phyloP scores from a whole-genome alignment of 2,797 vertebrate species.

The Paedocypris micromegethes region DNA sequence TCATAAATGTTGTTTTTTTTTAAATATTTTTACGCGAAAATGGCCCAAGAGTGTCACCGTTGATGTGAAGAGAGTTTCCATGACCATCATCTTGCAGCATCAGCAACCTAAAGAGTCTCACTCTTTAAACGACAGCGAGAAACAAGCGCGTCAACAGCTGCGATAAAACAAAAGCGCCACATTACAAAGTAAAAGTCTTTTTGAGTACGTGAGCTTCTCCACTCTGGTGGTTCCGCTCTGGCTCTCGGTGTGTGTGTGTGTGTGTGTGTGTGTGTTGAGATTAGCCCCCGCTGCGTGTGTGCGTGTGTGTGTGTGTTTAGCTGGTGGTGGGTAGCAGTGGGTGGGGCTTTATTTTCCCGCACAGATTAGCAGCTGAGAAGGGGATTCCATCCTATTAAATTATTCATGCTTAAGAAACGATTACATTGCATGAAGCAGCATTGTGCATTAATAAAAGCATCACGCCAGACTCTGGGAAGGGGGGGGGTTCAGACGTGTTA shows the following conservation, averaged over 20 bases:
- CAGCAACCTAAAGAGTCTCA: too few relatives aligned
- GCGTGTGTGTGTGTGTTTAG: slow-evolving; percentile 14
- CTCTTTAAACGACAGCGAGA: too few relatives aligned
- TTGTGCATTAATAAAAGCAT: slow-evolving; percentile 41
- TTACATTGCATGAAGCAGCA: slow-evolving; percentile 47
- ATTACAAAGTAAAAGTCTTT: too few relatives aligned
- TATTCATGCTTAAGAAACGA: slow-evolving; percentile 56
- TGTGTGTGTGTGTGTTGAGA: slow-evolving; percentile 10
- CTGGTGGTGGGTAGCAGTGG: slow-evolving; percentile 33
- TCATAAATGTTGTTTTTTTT: too few relatives aligned
- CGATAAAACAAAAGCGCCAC: too few relatives aligned
- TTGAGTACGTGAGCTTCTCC: too few relatives aligned
- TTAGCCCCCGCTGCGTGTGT: slow-evolving; percentile 29
- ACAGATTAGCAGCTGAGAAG: slow-evolving; percentile 44
- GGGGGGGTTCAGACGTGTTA: slow-evolving; percentile 23
- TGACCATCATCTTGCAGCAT: too few relatives aligned
- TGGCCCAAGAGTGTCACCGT: too few relatives aligned
- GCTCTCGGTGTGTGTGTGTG: neutral
- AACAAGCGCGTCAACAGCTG: too few relatives aligned
- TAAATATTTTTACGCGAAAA: too few relatives aligned
- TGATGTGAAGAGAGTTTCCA: too few relatives aligned
- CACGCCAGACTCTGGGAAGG: slow-evolving; percentile 15
- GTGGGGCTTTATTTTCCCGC: slow-evolving; percentile 42
- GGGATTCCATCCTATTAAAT: slow-evolving; percentile 49
- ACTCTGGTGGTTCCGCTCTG: slow-evolving; percentile 19